A percentile compares a stretch with the other conserved stretches of the same genome.
Evolutionary conservation across 2,113 vertebrate genomes (phyloP).

Genomic region (Camelus bactrianus): DNA sequence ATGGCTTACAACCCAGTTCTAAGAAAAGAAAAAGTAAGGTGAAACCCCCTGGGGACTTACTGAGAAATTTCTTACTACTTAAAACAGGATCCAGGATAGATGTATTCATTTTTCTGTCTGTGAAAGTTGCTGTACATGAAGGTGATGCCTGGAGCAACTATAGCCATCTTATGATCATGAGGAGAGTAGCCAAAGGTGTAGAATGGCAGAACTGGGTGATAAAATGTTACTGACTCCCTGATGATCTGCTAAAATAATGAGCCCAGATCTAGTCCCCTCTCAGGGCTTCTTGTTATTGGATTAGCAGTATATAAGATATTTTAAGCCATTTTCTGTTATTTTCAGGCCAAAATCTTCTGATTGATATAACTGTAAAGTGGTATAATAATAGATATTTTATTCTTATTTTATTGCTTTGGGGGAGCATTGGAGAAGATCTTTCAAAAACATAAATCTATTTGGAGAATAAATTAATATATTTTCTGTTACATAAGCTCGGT

Average conservation of each 20-base stretch:
- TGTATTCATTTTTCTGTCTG: background rate
- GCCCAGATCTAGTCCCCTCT: background rate
- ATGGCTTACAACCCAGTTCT: conserved; percentile 28
- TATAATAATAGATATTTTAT: background rate
- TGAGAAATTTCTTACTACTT: conserved; percentile 52
- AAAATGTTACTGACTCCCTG: background rate
- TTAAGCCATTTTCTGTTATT: background rate
- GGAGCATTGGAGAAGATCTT: background rate
- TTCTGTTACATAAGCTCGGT: background rate
- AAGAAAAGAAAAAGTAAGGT: conserved; percentile 6
- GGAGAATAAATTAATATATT: conserved; percentile 10
- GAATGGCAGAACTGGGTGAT: background rate
- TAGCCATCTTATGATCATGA: background rate
- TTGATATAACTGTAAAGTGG: background rate
- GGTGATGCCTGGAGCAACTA: background rate
- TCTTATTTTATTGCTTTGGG: conserved; percentile 14
- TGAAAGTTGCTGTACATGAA: background rate
- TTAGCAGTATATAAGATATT: background rate
- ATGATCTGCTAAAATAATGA: background rate
- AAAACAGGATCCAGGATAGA: conserved; percentile 32
- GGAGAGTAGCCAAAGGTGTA: background rate
- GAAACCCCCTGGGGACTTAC: background rate
- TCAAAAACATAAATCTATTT: conserved; percentile 16
- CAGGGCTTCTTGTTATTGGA: background rate
- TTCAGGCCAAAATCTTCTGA: background rate